These are phyloP conservation scores for Planococcus citri DNA, from an alignment of 1,140 invertebrate species.

Conservation along the genomic window DNA sequence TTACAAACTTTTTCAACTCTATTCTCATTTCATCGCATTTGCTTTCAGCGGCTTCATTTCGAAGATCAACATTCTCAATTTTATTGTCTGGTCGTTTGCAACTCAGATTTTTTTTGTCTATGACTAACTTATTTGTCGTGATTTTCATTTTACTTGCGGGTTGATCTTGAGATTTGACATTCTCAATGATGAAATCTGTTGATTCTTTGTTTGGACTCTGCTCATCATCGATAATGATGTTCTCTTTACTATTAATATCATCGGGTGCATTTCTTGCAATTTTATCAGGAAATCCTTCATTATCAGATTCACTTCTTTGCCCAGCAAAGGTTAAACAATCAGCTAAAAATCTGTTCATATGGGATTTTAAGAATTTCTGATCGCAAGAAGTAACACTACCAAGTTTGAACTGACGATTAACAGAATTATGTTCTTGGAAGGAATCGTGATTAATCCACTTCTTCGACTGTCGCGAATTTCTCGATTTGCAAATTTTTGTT, in stretches of 20 bases:
- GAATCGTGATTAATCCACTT: background rate
- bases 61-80: no score
- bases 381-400: background rate
- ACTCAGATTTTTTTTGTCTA: no score
- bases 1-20: no score
- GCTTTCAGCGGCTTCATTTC: no score
- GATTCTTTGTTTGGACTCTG: background rate
- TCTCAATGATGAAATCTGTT: background rate
- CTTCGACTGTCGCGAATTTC: background rate
- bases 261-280: background rate
- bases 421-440: background rate
- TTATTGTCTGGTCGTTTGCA: no score
- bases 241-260: background rate
- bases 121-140: no score
- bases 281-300: background rate
- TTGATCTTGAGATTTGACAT: background rate
- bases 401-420: background rate
- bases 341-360: slow-evolving; percentile 4
- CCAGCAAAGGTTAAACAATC: background rate
- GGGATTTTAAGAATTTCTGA: background rate
- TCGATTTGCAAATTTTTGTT: no score
- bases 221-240: background rate
- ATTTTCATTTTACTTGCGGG: no score
- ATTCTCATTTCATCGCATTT: no score
- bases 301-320: background rate